Conservation (phyloP, 1,140 invertebrate genomes). For the Drosophila willistoni region DNA sequence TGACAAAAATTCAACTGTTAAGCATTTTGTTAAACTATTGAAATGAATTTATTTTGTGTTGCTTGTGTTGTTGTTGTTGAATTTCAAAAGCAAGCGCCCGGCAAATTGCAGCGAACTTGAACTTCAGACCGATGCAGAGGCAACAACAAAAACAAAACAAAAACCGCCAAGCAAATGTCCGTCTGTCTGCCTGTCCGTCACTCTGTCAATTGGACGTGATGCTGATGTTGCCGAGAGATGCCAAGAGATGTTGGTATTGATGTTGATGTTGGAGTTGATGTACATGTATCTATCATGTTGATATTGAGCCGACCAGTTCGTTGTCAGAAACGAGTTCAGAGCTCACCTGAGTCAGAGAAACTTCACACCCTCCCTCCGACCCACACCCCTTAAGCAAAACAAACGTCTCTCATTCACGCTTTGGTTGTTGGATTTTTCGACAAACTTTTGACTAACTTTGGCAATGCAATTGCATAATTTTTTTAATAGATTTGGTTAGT, state of each 20-base stretch:
- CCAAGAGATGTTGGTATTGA: not conserved
- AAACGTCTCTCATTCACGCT: conserved; percentile 68
- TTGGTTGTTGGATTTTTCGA: conserved; percentile 15
- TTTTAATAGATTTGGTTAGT: conserved; percentile 42
- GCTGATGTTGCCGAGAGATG: not conserved
- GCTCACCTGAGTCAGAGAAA: conserved; percentile 33
- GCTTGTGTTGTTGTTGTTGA: conserved; percentile 25
- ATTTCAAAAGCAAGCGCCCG: conserved; percentile 50
- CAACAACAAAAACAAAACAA: conserved; percentile 12
- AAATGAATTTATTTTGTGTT: conserved; percentile 16
- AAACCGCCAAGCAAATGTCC: not conserved
- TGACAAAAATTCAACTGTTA: conserved; percentile 20
- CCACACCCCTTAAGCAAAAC: conserved; percentile 20
- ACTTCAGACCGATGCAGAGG: conserved; percentile 72
- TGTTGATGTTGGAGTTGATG: conserved; percentile 35
- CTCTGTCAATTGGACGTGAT: not conserved
- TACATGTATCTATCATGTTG: conserved; percentile 32
- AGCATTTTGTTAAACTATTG: conserved; percentile 45
- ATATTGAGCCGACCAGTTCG: conserved; percentile 31
- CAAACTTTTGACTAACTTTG: conserved; percentile 50
- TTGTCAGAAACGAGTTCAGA: conserved; percentile 69
- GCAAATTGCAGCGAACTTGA: conserved; percentile 78
- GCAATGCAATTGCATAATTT: conserved; percentile 55
- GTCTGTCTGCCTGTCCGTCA: conserved; percentile 34
- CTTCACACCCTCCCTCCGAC: not conserved